Conservation (phyloP, 1,140 invertebrate genomes). For the Lethrus apterus region DNA sequence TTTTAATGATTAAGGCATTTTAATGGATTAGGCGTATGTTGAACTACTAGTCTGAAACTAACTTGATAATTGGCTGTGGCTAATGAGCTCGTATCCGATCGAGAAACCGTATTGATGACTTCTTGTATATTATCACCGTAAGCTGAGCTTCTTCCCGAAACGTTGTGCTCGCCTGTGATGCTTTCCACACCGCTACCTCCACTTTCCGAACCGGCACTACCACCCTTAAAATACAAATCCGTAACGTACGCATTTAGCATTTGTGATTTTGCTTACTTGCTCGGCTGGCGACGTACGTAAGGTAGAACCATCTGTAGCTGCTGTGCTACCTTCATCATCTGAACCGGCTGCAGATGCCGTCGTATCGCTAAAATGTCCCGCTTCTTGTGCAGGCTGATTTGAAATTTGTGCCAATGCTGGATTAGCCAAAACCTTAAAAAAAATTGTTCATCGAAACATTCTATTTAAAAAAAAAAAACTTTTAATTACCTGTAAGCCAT, state of each 20-base stretch:
- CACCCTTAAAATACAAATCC: constrained; percentile 44
- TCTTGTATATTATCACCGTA: constrained; percentile 57
- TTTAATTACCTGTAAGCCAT: constrained; percentile 15
- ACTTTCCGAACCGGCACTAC: constrained; percentile 75
- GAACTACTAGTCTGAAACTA: too few species aligned
- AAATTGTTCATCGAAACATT: too few species aligned
- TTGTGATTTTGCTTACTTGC: constrained; percentile 44
- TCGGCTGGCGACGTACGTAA: constrained; percentile 83
- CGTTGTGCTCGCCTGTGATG: constrained; percentile 77
- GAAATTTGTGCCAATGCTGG: constrained; percentile 1
- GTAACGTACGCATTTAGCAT: too few species aligned
- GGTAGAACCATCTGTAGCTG: constrained; percentile 86
- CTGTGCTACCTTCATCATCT: constrained; percentile 91
- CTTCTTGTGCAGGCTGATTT: constrained; percentile 36
- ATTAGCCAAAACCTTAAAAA: constrained; percentile 23
- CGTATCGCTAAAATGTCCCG: constrained; percentile 66
- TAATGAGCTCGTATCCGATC: constrained; percentile 50
- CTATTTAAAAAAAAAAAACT: neutral
- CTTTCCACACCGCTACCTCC: constrained; percentile 85
- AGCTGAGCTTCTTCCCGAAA: constrained; percentile 80
- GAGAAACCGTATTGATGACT: constrained; percentile 39
- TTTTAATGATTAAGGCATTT: too few species aligned
- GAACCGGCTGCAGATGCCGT: constrained; percentile 78
- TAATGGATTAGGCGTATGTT: too few species aligned
- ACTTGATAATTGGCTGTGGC: constrained; percentile 32